Percentiles rank a stretch among this genome's conserved stretches.
phyloP scores from a whole-genome alignment of 2,113 vertebrate genomes.

The Nannobrachium achirus region DNA sequence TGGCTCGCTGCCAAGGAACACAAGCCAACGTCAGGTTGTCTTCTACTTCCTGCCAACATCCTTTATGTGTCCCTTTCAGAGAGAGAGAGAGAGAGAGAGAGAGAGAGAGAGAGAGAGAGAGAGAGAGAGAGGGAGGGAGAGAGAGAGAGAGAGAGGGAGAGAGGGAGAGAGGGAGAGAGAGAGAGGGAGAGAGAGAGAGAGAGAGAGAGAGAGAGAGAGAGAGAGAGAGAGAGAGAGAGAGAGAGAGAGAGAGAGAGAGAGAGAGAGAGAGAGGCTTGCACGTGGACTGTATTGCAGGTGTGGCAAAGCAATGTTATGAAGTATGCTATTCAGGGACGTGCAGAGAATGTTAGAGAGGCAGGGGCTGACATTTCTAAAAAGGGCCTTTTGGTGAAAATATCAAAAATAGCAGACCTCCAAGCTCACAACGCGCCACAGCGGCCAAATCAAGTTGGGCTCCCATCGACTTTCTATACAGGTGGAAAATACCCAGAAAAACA shows the following conservation, averaged over 20 bases:
- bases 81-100: constrained; percentile 17
- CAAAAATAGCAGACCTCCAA: too few species aligned
- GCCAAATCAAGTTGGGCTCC: too few species aligned
- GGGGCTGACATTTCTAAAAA: too few species aligned
- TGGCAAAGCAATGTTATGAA: not conserved
- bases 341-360: not conserved
- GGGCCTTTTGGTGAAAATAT: too few species aligned
- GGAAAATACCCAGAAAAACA: too few species aligned
- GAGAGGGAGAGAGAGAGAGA: not conserved
- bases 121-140: not conserved
- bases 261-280: too few species aligned
- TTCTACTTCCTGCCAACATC: constrained; percentile 2
- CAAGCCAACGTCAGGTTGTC: too few species aligned
- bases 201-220: not conserved
- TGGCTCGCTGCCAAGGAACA: too few species aligned
- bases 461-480: too few species aligned
- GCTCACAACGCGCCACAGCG: too few species aligned
- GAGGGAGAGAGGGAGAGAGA: not conserved
- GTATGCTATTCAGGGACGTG: too few species aligned
- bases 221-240: not conserved
- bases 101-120: constrained; percentile 8
- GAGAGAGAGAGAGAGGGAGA: not conserved
- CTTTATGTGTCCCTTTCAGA: not conserved
- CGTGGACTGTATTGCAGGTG: too few species aligned
- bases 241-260: not conserved